Evolutionary conservation across 2,888 invertebrate species (phyloP), one percentile per base, ranked within the genome.

Genomic region (Cheilosia impressa): DNA sequence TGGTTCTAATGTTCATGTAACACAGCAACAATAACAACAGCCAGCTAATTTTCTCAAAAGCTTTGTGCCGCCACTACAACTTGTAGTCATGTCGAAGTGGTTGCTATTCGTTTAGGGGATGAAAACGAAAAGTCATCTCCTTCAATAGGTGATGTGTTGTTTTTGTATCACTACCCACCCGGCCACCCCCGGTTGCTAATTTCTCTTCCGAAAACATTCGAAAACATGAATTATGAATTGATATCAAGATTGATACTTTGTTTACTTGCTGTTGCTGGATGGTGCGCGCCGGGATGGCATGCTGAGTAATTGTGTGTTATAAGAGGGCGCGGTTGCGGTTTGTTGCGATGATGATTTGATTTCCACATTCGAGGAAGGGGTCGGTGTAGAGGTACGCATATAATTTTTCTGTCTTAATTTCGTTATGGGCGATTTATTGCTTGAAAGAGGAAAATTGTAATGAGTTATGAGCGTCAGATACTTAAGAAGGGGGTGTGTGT

Each of bases 161-260:
- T 4, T n/a, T 27, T 60, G 24, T 62, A n/a, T n/a, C 13, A 34
- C 17, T n/a, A 27, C 1, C 13, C 24, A 19, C 15, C 5, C 24
- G 27, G 27, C 60, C 58, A 57, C 50, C 79, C 71, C 57, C 81
- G 82, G 72, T 47, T 83, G 71, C 53, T 82, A 73, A 87, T 82
- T 66, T 76, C 79, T 79, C 50, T 45, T 43, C 81, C 69, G 27
- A 76, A 15, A 52, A 87, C 84, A 76, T 85, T 84, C 79, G 79
- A 76, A 90, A 91, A 91, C 91, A 92, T 92, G 92, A 92, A 92
- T 92, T 92, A 92, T 92, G 91, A 92, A 92, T 91, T 92, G 91
- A 91, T 91, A 91, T 91, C 90, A 90, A 91, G 91, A 91, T 91
- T 90, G 91, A 91, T 91, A 65, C 71, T 24, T 66, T 88, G 72